Percentiles rank a stretch among this genome's conserved stretches.
These are phyloP conservation scores for Galemys pyrenaicus DNA, from an alignment of 2,113 vertebrate species.

Conservation along the genomic window DNA sequence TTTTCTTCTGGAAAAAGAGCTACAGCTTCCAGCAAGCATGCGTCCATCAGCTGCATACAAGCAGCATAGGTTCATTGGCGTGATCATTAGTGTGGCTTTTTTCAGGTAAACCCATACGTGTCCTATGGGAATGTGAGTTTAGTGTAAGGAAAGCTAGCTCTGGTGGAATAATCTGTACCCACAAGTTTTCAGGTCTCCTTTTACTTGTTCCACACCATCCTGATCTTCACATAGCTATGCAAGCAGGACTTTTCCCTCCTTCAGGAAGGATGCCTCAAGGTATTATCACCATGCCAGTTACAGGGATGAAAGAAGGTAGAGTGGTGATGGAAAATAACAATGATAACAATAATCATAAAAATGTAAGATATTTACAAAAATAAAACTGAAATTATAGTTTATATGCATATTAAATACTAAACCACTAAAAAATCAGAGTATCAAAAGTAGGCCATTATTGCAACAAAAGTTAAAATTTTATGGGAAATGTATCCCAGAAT, in stretches of 20 bases:
- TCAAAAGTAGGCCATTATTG: neutral
- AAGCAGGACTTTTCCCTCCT: neutral
- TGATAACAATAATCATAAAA: neutral
- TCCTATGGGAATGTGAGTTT: neutral
- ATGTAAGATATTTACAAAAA: neutral
- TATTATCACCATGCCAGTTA: neutral
- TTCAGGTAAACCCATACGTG: neutral
- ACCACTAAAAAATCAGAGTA: neutral
- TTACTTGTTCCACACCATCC: neutral
- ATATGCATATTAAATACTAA: neutral
- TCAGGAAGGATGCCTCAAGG: neutral
- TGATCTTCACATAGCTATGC: neutral
- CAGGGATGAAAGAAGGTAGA: neutral
- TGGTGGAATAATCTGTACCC: neutral
- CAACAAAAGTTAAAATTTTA: neutral
- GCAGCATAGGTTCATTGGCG: neutral
- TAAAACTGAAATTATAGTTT: neutral
- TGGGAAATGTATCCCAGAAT: neutral
- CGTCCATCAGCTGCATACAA: neutral
- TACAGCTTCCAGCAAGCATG: neutral
- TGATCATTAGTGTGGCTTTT: too few species aligned
- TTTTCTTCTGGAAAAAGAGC: slow-evolving; percentile 9
- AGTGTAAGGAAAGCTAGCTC: neutral
- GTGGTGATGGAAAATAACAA: neutral
- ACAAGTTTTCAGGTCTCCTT: neutral